Base-by-base conservation (phyloP, 1,140 invertebrate genomes). In the Drosophila baimaii region DNA sequence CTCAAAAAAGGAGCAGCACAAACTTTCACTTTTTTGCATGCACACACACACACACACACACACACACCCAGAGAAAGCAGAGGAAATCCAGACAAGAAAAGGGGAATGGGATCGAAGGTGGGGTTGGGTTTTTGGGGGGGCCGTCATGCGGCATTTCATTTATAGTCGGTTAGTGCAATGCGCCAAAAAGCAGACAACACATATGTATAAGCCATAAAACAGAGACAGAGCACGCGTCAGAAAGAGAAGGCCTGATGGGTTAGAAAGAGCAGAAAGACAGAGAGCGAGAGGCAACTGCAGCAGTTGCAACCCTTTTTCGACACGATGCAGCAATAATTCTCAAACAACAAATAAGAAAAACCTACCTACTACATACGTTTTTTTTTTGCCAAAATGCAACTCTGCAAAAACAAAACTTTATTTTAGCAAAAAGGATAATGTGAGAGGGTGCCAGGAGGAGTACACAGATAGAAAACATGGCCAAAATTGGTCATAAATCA, bases 11-110 rank as follows among this genome's bases (percentile, higher is more conserved):
- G 73, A 77, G 72, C 73, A 77, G 68, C 74, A 90, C 66, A 78
- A 90, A 89, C 85, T 89, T 89, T 89, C 84, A 89, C 84, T 89
- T 89, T 76, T 89, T 89, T 81, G 84, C 84, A 83, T 80, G 59
- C 51, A 54, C 46, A 43, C 41, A 43, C 35, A 44, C 19, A 46
- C 12, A 15, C 19, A 21, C 10, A 51, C 29, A 31, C 12, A 33
- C 17, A 29, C 5, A 17, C 8, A 47, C 29, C 52, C 8, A 41
- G 49, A 31, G 19, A 39, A 51, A 54, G 19, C 51, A 25, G 10
- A 57, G 39, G 33, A 52, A 72, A 56, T 17, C 23, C 44, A 51
- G 47, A 12, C 39, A 33, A 52, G 35, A 41, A 47, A 27, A 29
- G 47, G 35, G 63, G 35, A 17, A 17, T 23, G 52, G 13, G 37